These are phyloP conservation scores for Peromyscus californicus DNA, from an alignment of 2,113 vertebrate species.

Conservation along the genomic window DNA sequence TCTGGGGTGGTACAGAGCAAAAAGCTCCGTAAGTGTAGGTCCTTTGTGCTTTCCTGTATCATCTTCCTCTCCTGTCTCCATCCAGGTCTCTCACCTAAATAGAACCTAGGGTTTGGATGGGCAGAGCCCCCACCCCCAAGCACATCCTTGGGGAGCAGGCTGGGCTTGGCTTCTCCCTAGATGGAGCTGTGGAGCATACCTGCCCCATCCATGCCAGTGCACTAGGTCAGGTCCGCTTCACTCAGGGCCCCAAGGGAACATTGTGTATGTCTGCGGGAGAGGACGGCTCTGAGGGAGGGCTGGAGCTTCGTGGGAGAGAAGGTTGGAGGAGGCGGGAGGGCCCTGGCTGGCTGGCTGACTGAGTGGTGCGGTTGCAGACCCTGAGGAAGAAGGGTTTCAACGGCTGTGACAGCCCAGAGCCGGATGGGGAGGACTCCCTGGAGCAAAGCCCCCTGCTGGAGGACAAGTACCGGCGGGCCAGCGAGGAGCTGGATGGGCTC, in stretches of 20 bases:
- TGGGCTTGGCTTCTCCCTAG: background rate
- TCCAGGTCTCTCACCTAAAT: background rate
- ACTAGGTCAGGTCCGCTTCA: background rate
- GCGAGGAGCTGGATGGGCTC: conserved; percentile 97
- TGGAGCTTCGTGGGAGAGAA: background rate
- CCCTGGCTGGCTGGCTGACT: conserved; percentile 20
- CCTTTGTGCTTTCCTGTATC: background rate
- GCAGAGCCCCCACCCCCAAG: background rate
- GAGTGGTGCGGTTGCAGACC: conserved; percentile 90
- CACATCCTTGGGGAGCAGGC: background rate
- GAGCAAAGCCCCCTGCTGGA: conserved; percentile 98
- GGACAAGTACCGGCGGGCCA: conserved; percentile 97
- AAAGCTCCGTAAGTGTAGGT: background rate
- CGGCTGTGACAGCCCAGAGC: conserved; percentile 99
- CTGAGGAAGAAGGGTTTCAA: conserved; percentile 99
- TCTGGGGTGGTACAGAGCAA: background rate
- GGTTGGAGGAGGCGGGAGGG: background rate
- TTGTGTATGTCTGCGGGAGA: background rate
- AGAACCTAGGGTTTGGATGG: background rate
- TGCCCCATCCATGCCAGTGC: background rate
- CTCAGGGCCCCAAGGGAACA: background rate
- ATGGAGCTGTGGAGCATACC: background rate
- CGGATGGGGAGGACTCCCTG: conserved; percentile 98
- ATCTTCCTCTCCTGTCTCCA: background rate
- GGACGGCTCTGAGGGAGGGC: background rate